Evolutionary conservation across 92 coral and sea anemone species (phyloP).

Genomic region (Hydrozoanthus gracilis): DNA sequence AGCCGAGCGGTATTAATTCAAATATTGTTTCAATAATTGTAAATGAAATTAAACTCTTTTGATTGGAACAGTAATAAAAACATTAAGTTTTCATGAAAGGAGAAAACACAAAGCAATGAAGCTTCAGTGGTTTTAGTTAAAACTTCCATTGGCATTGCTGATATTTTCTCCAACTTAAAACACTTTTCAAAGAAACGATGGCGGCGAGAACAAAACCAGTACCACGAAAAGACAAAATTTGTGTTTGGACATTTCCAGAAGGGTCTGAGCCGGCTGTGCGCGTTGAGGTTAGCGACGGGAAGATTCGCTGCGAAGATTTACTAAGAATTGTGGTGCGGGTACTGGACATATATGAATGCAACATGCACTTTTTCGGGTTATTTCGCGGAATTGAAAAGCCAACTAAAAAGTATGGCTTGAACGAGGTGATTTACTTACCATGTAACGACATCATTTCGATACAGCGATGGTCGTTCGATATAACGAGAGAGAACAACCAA

Average conservation of each 20-base stretch:
- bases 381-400: slow-evolving; percentile 88
- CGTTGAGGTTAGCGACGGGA: slow-evolving; percentile 77
- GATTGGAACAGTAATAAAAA: too few species aligned
- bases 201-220: slow-evolving; percentile 71
- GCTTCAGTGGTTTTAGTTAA: too few species aligned
- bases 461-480: slow-evolving; percentile 93
- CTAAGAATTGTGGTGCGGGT: slow-evolving; percentile 74
- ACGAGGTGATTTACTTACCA: slow-evolving; percentile 78
- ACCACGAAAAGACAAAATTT: slow-evolving; percentile 71
- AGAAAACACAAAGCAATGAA: too few species aligned
- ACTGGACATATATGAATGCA: slow-evolving; percentile 69
- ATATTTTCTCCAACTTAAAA: too few species aligned
- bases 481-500: slow-evolving; percentile 76
- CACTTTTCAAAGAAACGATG: background rate
- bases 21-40: too few species aligned
- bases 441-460: slow-evolving; percentile 80
- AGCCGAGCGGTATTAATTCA: too few species aligned
- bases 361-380: slow-evolving; percentile 76
- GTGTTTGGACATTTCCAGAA: slow-evolving; percentile 91
- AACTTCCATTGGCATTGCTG: too few species aligned
- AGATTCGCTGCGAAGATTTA: slow-evolving; percentile 74
- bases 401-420: slow-evolving; percentile 77
- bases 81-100: too few species aligned
- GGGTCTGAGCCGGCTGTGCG: slow-evolving; percentile 86
- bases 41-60: too few species aligned